Evolutionary conservation across 2,797 vertebrate species (phyloP).

Genomic region (Ispidina picta): DNA sequence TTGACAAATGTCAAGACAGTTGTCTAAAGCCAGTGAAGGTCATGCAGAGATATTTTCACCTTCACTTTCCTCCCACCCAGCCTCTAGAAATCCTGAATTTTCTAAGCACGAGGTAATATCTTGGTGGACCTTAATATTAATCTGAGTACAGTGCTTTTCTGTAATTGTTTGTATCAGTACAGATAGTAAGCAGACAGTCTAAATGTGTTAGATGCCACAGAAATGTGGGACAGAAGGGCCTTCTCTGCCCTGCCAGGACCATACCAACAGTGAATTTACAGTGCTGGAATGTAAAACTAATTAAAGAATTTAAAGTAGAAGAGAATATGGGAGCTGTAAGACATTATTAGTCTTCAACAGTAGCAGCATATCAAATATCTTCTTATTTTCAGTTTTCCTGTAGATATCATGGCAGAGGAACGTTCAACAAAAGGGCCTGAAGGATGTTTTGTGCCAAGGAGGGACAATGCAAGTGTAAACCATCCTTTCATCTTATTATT

Average conservation of each 20-base stretch:
- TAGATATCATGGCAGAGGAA: background rate
- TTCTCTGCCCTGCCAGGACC: background rate
- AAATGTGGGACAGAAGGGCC: background rate
- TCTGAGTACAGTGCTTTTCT: background rate
- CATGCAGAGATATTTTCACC: background rate
- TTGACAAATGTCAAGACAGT: background rate
- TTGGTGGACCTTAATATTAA: background rate
- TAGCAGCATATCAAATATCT: background rate
- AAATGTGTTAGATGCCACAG: background rate
- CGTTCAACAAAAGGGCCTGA: background rate
- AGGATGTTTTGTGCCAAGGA: background rate
- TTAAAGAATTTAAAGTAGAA: background rate
- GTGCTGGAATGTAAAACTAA: background rate
- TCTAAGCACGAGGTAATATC: background rate
- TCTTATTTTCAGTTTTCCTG: background rate
- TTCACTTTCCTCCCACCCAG: background rate
- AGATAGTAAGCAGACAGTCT: background rate
- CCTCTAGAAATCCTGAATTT: conserved; percentile 1
- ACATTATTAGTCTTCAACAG: background rate
- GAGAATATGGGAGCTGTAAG: background rate
- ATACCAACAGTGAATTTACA: background rate
- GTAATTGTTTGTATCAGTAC: background rate
- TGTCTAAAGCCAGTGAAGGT: background rate
- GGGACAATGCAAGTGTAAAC: background rate
- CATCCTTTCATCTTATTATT: background rate